Evolutionary conservation across 2,113 vertebrate species (phyloP), one percentile per base, ranked within the genome.

Genomic region (Sinocyclocheilus maitianheensis): DNA sequence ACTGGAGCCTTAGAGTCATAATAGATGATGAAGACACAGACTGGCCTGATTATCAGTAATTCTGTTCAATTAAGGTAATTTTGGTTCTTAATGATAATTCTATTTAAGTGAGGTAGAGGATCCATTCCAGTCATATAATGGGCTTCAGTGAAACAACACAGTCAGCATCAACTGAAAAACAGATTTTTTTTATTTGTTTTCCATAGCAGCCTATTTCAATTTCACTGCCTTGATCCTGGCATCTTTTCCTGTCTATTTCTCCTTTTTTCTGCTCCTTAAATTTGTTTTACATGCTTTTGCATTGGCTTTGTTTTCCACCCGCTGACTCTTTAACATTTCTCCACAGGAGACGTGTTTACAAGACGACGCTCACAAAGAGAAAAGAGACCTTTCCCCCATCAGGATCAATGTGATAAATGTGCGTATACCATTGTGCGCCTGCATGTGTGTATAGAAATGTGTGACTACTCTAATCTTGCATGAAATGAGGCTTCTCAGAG

Each of bases 351-450:
- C 92, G 3, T 94, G 93, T 93, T 91, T 94, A 67, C 94, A 94
- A 75, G 93, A 94, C 26, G 91, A 92, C 16, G 87, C 89, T 69
- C 88, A 89, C 63, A 94, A 92, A 74, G 92, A 89, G 10, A 94
- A 89, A 81, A 92, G 90, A 30, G 95, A 95, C 88, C 90, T 94
- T 79, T 95, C 95, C 48, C 94, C 95, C 30, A 95, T 94, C 88
- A 90, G 87, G 89, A 93, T 95, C 84, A 94, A 95, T 85, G 92
- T 95, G 93, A 93, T 95, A 84, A 79, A 93, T 92, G 86, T 85
- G 81, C 53, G 84, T 77, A 79, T 63, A 76, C 51, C 69, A 87
- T 84, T 43, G 48, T 78, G 60, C 67, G 55, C 34, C 65, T 87
- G 53, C 37, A 40, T 67, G 69, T 67, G 63, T 86, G 3, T 24